phyloP scores from a whole-genome alignment of 2,113 vertebrate species.

The Oncorhynchus clarkii region DNA sequence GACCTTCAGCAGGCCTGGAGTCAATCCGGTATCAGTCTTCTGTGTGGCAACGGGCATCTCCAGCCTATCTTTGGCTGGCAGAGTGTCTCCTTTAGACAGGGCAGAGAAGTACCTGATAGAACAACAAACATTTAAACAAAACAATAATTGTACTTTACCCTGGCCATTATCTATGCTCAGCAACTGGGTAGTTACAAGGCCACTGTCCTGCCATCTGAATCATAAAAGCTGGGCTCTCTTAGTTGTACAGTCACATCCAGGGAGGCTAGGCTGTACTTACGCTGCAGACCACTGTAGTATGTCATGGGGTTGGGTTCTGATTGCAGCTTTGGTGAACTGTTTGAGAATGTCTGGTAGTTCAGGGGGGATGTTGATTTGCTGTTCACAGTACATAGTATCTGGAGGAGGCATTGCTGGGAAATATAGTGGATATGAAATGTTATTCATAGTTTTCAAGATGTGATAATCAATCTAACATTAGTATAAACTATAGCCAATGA shows the following conservation, averaged over 20 bases:
- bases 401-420: conserved; percentile 79
- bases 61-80: conserved; percentile 83
- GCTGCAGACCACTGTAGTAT: conserved; percentile 85
- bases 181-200: no score
- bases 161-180: neutral
- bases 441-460: neutral
- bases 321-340: conserved; percentile 90
- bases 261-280: conserved; percentile 73
- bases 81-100: conserved; percentile 78
- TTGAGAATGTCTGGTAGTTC: conserved; percentile 88
- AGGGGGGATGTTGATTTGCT: conserved; percentile 89
- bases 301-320: conserved; percentile 88
- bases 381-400: conserved; percentile 85
- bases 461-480: neutral
- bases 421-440: neutral
- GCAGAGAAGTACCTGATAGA: conserved; percentile 85
- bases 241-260: neutral
- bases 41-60: conserved; percentile 75
- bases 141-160: neutral
- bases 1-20: conserved; percentile 81
- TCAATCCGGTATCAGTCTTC: conserved; percentile 77
- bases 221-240: neutral
- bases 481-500: no score
- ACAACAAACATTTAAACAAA: no score
- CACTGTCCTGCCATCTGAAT: no score